Base-by-base conservation (phyloP, 1,140 invertebrate genomes). In the Musca domestica region DNA sequence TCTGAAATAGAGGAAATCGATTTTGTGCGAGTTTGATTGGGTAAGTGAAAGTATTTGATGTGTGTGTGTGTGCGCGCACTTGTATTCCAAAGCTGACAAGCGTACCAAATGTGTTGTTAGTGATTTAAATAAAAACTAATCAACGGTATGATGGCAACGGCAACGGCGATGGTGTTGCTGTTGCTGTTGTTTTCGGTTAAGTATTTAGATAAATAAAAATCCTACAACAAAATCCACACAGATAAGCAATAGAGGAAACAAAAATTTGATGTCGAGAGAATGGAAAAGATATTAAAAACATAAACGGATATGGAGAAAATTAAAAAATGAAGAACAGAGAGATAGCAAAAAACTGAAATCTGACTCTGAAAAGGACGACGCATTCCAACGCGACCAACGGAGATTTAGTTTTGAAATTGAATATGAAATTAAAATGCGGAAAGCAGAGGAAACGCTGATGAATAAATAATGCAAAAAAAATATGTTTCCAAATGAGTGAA, bases 81-180 rank as follows among this genome's bases (percentile, higher is more conserved):
- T n/a, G n/a, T n/a, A n/a, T 41, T 41, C 6, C 5, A 2, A 41
- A 41, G 2, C 34, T 41, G 34, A 41, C 34, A 41, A 41, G 34
- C 34, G 34, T 41, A 9, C 34, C 12, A 41, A 41, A 41, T 41
- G 4, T 41, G 34, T 41, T 54, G 19, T 54, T 54, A 22, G 51
- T 54, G 17, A 54, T 22, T 54, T 54, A 20, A 54, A 22, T 54
- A 54, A 54, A 54, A 54, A 54, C 51, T 54, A 54, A 54, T 54
- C 51, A 54, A 54, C 51, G 22, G 51, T 12, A 41, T 41, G 10
- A 41, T n/a, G n/a, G n/a, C n/a, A n/a, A n/a, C n/a, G n/a, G n/a
- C n/a, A n/a, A n/a, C n/a, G n/a, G n/a, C n/a, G n/a, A n/a, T 41
- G 34, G 10, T 41, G 34, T 41, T 41, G 34, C 3, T 30, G 27